A percentile compares a stretch with the other conserved stretches of the same genome.
phyloP scores from a whole-genome alignment of 2,888 invertebrate species.

The Acrobeloides nanus region DNA sequence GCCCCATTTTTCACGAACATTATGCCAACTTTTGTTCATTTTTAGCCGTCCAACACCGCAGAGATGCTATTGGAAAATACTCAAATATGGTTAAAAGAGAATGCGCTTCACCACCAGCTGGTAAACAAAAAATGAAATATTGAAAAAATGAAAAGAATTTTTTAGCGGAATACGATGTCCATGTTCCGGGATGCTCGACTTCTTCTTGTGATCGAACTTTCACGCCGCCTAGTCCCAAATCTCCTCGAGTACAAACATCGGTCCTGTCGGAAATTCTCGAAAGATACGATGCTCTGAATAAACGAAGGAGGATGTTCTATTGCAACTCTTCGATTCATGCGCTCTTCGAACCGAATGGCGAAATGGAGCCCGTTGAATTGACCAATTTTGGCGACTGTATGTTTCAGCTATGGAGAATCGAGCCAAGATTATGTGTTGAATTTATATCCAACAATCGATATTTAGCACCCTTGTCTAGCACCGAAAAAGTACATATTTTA shows the following conservation, averaged over 20 bases:
- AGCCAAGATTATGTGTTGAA: conserved; percentile 40
- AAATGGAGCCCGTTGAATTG: conserved; percentile 29
- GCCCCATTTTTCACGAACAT: too few species aligned
- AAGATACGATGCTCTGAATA: conserved; percentile 20
- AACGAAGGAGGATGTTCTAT: conserved; percentile 24
- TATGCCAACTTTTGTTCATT: conserved; percentile 5
- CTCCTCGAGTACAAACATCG: conserved; percentile 5
- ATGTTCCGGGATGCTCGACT: too few species aligned
- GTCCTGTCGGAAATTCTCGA: conserved; percentile 18
- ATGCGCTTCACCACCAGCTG: neutral
- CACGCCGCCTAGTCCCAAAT: conserved; percentile 6
- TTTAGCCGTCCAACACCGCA: conserved; percentile 44
- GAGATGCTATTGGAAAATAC: conserved; percentile 48
- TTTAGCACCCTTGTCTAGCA: conserved; percentile 13
- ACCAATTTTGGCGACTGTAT: conserved; percentile 42
- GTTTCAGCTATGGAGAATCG: conserved; percentile 44
- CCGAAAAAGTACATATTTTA: conserved; percentile 22
- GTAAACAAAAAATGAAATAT: too few species aligned
- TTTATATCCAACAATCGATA: conserved; percentile 27
- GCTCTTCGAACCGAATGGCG: conserved; percentile 22
- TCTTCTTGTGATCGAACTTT: neutral
- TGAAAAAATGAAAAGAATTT: too few species aligned
- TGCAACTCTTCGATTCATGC: conserved; percentile 10
- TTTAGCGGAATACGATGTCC: too few species aligned
- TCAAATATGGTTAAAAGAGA: conserved; percentile 35